Evolutionary conservation across 2,797 vertebrate species (phyloP), one percentile per base, ranked within the genome.

Genomic region (Gadopsis bispinosus): DNA sequence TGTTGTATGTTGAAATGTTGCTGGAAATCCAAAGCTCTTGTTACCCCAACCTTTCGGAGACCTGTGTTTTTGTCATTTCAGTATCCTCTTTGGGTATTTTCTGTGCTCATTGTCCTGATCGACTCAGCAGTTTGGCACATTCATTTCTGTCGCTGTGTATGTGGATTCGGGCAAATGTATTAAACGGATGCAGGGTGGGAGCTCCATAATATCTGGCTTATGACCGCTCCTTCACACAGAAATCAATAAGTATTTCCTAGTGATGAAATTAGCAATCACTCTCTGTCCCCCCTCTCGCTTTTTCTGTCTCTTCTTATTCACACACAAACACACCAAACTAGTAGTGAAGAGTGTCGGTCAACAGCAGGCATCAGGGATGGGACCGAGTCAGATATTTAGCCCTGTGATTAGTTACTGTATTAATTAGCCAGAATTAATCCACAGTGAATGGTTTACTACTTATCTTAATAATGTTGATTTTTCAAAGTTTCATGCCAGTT

Each of bases 181-280:
- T 58, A 39, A 58, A 77, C 64, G 55, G 53, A 84, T 69, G 45
- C 51, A 31, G 14, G 45, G 48, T 35, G 29, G 53, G 22, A 58
- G 77, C 64, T 85, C 72, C 45, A 62, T 85, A 80, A 63, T 85
- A 65, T 2, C 77, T n/a, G 45, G 0, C 68, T 75, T 67, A 76
- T 81, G 81, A 80, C 66, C 72, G 22, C 73, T 81, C 80, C 84
- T 71, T 90, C 84, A 84, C 51, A n/a, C 17, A 66, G 22, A 77
- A 80, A 89, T 90, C 85, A 50, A 91, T 90, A 90, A 13, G 60
- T 75, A 62, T 87, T 89, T 83, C 82, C 80, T 80, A 77, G 48
- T 69, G 80, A 86, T 82, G 37, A 83, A 83, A 87, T 86, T 79
- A 87, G 37, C 55, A 66, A 76, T 89, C 66, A 16, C 58, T 83